A percentile compares a stretch with the other conserved stretches of the same genome.
Conservation (phyloP, 2,113 vertebrate genomes). For the Barnardius zonarius region DNA sequence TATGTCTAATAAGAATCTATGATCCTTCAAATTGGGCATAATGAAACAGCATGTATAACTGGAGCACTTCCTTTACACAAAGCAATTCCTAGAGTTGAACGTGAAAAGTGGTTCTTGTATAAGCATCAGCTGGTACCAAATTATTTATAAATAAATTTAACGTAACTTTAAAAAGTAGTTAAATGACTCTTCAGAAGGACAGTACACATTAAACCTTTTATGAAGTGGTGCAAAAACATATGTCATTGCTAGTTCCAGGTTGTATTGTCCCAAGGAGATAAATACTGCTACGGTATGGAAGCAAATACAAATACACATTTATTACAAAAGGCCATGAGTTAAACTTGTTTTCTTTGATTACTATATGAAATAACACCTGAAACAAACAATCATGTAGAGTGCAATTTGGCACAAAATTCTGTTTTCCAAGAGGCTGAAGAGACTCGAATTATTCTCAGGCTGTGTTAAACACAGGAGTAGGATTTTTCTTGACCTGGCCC, state of each 20-base stretch:
- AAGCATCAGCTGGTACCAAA: slow-evolving; percentile 33
- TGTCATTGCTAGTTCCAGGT: background rate
- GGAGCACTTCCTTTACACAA: background rate
- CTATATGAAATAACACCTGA: background rate
- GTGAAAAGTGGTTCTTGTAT: background rate
- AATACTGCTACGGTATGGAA: background rate
- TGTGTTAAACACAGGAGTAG: background rate
- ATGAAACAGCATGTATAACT: background rate
- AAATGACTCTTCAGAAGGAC: background rate
- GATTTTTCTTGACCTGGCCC: background rate
- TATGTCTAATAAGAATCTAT: background rate
- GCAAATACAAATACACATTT: background rate
- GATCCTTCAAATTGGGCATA: background rate
- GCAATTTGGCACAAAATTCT: background rate
- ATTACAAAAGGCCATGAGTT: background rate
- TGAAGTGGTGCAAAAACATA: background rate
- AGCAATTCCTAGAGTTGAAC: background rate
- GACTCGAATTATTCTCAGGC: background rate
- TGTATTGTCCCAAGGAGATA: background rate
- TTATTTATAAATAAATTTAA: background rate
- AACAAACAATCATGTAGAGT: background rate
- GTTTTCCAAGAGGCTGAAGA: background rate
- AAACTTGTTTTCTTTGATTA: background rate
- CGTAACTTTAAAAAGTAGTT: slow-evolving; percentile 20
- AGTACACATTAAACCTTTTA: background rate